Conservation (phyloP, 2,797 vertebrate species). For the Sphenopsis melanotis region DNA sequence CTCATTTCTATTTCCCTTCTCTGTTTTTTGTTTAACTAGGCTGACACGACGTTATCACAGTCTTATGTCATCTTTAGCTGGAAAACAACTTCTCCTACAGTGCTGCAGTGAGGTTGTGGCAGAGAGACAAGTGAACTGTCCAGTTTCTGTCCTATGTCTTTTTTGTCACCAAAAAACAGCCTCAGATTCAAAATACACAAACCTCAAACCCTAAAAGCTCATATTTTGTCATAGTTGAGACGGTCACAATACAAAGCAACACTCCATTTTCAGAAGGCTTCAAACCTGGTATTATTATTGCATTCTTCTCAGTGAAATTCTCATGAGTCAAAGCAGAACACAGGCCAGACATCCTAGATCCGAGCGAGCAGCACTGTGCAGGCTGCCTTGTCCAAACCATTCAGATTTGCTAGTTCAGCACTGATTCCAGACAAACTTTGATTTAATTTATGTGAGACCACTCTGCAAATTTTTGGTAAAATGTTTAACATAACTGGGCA, state of each 20-base stretch:
- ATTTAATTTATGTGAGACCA: neutral
- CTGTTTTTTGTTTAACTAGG: neutral
- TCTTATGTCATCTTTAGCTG: neutral
- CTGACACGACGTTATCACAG: neutral
- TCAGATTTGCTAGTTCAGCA: neutral
- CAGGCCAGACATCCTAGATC: neutral
- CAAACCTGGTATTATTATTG: neutral
- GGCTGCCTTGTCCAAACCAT: neutral
- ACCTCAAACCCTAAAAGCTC: neutral
- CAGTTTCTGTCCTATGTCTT: neutral
- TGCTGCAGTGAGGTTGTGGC: neutral
- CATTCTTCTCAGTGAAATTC: neutral
- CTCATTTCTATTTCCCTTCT: neutral
- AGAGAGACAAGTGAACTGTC: neutral
- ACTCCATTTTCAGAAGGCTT: neutral
- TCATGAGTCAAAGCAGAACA: fast-evolving
- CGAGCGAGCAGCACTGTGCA: neutral
- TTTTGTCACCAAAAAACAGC: neutral
- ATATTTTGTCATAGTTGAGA: neutral
- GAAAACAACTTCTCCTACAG: neutral
- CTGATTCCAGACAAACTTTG: neutral
- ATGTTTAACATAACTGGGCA: neutral
- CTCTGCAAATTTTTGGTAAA: neutral
- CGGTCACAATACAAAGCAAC: neutral
- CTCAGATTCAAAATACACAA: neutral